Base-by-base conservation (phyloP, 1,140 invertebrate species). In the Meteorus sp. region DNA sequence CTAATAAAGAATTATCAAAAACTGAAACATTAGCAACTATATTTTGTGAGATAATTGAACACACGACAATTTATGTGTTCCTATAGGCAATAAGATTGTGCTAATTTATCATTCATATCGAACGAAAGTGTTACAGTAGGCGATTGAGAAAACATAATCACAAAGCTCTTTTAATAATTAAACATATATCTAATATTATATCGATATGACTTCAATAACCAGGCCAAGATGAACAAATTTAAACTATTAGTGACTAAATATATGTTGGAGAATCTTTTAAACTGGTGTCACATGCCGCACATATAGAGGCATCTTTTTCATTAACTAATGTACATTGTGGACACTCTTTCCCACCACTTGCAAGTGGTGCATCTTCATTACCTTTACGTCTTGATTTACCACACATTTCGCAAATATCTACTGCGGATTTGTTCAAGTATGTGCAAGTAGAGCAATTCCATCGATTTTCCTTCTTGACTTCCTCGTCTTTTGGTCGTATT, bases 291-390 rank as follows among this genome's bases (percentile, higher is more conserved):
- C 90, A 93, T 17, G 86, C 90, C 53, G 85, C 85, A 70, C 90
- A 92, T 4, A 69, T 71, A 22, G 77, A 79, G 3, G 84, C 85
- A 51, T 85, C 84, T 72, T 86, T 85, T 17, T 85, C 83, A 74
- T 93, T 92, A n/a, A 91, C 88, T 9, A 90, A 75, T n/a, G 90
- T 93, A 73, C 90, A 93, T 25, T 85, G 79, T 1, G 85, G 86
- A 69, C 90, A 93, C 69, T 91, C 86, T 27, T 86, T 83, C 0
- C 90, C 90, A 0, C 90, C 89, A 25, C 89, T 88, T 2, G 85
- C 85, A 20, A 91, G 78, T 1, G 88, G 87, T 58, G 83, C 80
- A 11, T 83, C 81, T 66, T 88, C 86, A 3, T 85, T 82, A 0
- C 85, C 85, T 17, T 74, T 74, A 15, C 72, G 70, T 51, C 82